Evolutionary conservation across 2,888 invertebrate genomes (phyloP), one percentile per base, ranked within the genome.

Genomic region (Pseudococcus viburni): DNA sequence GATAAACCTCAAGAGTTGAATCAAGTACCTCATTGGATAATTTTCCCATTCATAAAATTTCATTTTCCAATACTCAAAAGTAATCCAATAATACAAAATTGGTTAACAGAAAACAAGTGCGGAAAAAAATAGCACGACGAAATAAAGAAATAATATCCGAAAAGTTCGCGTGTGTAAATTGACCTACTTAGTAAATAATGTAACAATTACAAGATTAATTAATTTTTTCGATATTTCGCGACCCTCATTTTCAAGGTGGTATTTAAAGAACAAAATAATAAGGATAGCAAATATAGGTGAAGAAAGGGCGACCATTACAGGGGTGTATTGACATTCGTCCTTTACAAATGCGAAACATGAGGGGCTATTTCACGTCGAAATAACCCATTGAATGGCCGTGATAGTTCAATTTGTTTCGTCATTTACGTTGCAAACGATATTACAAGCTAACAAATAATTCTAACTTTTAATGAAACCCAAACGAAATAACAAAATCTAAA

Each of bases 361-460:
- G 85, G 59, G 55, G 59, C 59, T 17, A 85, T 85, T 85, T 85
- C 59, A 55, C 85, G 59, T 51, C 85, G 39, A 85, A 85, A 85
- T 85, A 85, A 85, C 85, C 85, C 85, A 59, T 85, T 51, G 59
- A 59, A 85, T 85, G 85, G 22, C 85, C 39, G 85, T 59, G 85
- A 85, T 59, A 85, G 59, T 22, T 85, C 85, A 85, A 85, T 85
- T 85, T 85, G 85, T 85, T 85, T 85, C 85, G 85, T 85, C 85
- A 85, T 85, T 85, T 55, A 59, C 85, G 85, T 51, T 83, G 51
- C 59, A 19, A 46, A 26, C 48, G 19, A 84, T 46, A 26, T 19
- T 51, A 26, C 51, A 84, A 22, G 59, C 59, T 59, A 85, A 85
- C 51, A 59, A 59, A 85, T 59, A 51, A 59, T 59, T 85, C 51